Evolutionary conservation across 1,140 invertebrate genomes (phyloP), one percentile per base, ranked within the genome.

Genomic region (Battus philenor): DNA sequence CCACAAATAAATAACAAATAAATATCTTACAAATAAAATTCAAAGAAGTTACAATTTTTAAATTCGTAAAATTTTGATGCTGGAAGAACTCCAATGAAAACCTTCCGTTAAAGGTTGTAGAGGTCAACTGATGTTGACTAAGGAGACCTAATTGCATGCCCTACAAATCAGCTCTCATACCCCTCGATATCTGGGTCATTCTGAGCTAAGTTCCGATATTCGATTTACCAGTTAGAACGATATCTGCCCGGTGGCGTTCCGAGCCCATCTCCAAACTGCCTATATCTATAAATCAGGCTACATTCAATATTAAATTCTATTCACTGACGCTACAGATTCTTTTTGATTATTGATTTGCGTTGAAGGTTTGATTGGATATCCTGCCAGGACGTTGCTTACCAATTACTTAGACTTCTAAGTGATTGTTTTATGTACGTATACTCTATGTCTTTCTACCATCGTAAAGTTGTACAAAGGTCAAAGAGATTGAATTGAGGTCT

Each of bases 371-470:
- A 73, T 76, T 75, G 57, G 65, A 59, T 64, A 64, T 59, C 56
- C 67, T 63, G 67, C 62, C 53, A 47, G 29, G 31, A 56, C 54
- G 61, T 59, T 68, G 64, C 63, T 68, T 63, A 60, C 65, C 71
- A 75, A 78, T 78, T 75, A 78, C 67, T 78, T 75, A 73, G 54
- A 31, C 53, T n/a, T n/a, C n/a, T 63, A 76, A 76, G 69, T 71
- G 70, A 77, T 77, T 74, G 64, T 72, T 64, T 72, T 70, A 62
- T 51, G 38, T 50, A 48, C 15, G n/a, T n/a, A n/a, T n/a, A n/a
- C n/a, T n/a, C n/a, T n/a, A n/a, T n/a, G n/a, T n/a, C n/a, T n/a
- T n/a, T n/a, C n/a, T n/a, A n/a, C n/a, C n/a, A n/a, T n/a, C n/a
- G n/a, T n/a, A 29, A 24, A 20, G 18, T 20, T 20, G 18, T 20